These are phyloP conservation scores for Diadema setosum DNA, from an alignment of 35 echinoderm and acorn worm species.

Conservation along the genomic window DNA sequence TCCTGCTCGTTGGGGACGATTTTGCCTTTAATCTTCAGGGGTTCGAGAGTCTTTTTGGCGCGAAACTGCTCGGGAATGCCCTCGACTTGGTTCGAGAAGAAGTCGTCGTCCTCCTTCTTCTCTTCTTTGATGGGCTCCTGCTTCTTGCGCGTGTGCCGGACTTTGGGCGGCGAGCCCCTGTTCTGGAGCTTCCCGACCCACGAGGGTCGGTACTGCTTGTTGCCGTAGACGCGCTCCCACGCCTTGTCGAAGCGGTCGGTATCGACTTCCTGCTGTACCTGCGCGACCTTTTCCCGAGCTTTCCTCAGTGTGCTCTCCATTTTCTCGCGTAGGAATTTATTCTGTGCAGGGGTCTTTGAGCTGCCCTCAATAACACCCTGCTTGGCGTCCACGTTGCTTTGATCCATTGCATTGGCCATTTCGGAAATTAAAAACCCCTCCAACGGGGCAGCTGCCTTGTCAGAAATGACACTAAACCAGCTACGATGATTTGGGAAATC, in stretches of 20 bases:
- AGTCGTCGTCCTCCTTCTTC: slow-evolving; percentile 12
- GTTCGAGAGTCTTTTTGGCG: slow-evolving; percentile 6
- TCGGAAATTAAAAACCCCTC: neutral
- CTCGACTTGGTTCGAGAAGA: slow-evolving; percentile 17
- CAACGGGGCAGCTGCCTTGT: neutral
- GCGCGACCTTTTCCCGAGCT: neutral
- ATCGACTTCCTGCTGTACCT: slow-evolving; percentile 1
- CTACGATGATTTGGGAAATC: neutral
- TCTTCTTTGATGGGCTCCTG: slow-evolving; percentile 8
- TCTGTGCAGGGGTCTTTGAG: neutral
- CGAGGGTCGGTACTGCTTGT: slow-evolving; percentile 77
- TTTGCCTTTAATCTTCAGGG: slow-evolving; percentile 60
- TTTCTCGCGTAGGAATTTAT: slow-evolving; percentile 20
- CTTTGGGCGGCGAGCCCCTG: slow-evolving; percentile 2
- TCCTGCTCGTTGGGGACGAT: slow-evolving; percentile 76
- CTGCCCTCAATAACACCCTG: neutral
- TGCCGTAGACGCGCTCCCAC: slow-evolving; percentile 88
- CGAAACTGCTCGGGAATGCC: slow-evolving; percentile 58
- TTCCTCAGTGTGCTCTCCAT: slow-evolving; percentile 34
- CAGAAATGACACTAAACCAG: neutral
- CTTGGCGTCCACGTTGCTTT: neutral
- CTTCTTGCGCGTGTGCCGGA: neutral
- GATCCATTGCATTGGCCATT: slow-evolving; percentile 12
- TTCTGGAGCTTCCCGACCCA: slow-evolving; percentile 69
- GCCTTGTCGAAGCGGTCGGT: slow-evolving; percentile 63